Base-by-base conservation (phyloP, 2,888 invertebrate species). In the Aporophyla nigra region DNA sequence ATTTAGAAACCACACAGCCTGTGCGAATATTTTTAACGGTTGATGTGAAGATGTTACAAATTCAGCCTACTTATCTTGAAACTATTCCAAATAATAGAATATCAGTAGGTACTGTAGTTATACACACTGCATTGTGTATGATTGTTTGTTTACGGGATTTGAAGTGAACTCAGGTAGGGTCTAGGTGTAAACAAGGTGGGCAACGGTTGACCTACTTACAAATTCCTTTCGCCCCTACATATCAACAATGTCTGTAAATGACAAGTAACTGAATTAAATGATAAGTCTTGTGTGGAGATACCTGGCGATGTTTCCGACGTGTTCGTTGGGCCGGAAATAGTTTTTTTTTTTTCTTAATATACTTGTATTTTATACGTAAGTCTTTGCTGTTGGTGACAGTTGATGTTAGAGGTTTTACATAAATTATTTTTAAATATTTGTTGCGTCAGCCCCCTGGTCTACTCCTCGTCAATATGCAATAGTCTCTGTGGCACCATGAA, bases 141-240 rank as follows among this genome's bases (percentile, higher is more conserved):
- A 84, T 84, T 88, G 83, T 90, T 89, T 88, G 84, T 86, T 89
- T 86, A 84, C 82, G 84, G 88, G 86, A 89, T 89, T 88, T 86
- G 74, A 85, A 76, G 85, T 74, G 81, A 77, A 80, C 81, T 84
- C 87, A 84, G 82, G 89, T 85, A 74, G 71, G 82, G 71, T 59
- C 86, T 79, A 83, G 78, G 84, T 87, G 87, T 86, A 88, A 87
- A 90, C 87, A 87, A 77, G 83, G 80, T 67, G 78, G 70, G 79
- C 83, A 84, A 77, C 86, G 87, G 87, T 89, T 92, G 92, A 90
- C 93, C 92, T 89, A 93, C 90, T 92, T 93, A 87, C 76, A 56
- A 33, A 87, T 89, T 88, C 90, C 91, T 90, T 91, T 87, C 81
- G 78, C 78, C 78, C 71, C 74, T 80, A 80, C 74, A 76, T 83